Percentiles rank a stretch among this genome's conserved stretches.
Evolutionary conservation across 2,888 invertebrate genomes (phyloP).

Genomic region (Torymus auratus): DNA sequence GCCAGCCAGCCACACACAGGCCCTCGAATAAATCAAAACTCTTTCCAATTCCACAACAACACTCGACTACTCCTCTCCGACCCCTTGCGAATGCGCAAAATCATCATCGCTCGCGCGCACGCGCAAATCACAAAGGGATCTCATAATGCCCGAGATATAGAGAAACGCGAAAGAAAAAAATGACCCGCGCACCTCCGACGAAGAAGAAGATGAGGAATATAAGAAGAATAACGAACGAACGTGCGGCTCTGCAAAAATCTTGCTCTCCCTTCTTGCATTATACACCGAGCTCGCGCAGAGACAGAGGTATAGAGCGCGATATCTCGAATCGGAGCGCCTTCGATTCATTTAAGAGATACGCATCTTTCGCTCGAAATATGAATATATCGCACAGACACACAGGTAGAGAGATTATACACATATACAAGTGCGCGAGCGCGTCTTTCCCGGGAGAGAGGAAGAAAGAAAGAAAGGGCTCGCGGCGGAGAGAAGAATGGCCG

Average conservation of each 20-base stretch:
- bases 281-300: not conserved
- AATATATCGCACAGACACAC: conserved; percentile 65
- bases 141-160: too few species aligned
- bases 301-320: conserved; percentile 15
- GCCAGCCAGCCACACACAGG: too few species aligned
- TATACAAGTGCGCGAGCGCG: not conserved
- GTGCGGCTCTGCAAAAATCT: too few species aligned
- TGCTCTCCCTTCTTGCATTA: too few species aligned
- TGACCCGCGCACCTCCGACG: not conserved
- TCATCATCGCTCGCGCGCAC: too few species aligned
- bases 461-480: not conserved
- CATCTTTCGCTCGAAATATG: conserved; percentile 76
- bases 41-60: not conserved
- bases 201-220: not conserved
- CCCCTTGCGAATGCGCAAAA: too few species aligned
- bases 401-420: not conserved
- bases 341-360: conserved; percentile 76
- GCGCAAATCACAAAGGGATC: too few species aligned
- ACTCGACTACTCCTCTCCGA: not conserved
- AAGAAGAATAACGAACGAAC: not conserved
- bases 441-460: conserved; percentile 5
- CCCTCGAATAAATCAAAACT: too few species aligned
- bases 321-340: conserved; percentile 60
- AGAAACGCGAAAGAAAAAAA: too few species aligned
- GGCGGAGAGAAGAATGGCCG: conserved; percentile 42